Evolutionary conservation across 2,888 invertebrate genomes (phyloP).

Genomic region (Ramazzottius varieornatus): DNA sequence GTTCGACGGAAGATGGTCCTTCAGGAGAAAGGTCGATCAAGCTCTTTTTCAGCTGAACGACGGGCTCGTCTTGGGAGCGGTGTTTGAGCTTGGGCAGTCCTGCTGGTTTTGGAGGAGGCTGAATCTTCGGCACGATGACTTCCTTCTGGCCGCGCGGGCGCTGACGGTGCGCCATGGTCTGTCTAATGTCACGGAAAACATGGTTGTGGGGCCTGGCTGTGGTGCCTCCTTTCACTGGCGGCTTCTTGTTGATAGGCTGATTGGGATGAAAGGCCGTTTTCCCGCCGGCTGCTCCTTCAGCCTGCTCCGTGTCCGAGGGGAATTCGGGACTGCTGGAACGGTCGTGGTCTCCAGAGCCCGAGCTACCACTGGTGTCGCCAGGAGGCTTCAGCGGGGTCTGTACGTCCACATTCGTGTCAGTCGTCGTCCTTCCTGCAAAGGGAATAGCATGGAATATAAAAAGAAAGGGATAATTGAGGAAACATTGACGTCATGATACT

Average conservation of each 20-base stretch:
- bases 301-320: constrained; percentile 62
- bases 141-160: neutral
- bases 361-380: constrained; percentile 13
- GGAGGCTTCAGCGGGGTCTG: no score
- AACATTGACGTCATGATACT: no score
- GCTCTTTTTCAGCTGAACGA: no score
- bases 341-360: constrained; percentile 34
- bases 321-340: constrained; percentile 71
- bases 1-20: no score
- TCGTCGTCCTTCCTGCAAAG: no score
- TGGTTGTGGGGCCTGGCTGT: neutral
- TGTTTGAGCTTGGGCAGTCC: neutral
- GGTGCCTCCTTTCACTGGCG: neutral
- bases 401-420: no score
- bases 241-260: constrained; percentile 20
- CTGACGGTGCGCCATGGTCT: neutral
- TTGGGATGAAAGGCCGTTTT: constrained; percentile 3
- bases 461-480: no score
- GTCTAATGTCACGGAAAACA: neutral
- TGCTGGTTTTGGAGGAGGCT: neutral
- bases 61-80: neutral
- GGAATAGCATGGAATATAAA: no score
- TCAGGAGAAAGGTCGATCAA: neutral
- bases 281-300: constrained; percentile 9
- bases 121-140: neutral